Evolutionary conservation across 1,140 invertebrate species (phyloP), one percentile per base, ranked within the genome.

Genomic region (Cyclina sinensis): DNA sequence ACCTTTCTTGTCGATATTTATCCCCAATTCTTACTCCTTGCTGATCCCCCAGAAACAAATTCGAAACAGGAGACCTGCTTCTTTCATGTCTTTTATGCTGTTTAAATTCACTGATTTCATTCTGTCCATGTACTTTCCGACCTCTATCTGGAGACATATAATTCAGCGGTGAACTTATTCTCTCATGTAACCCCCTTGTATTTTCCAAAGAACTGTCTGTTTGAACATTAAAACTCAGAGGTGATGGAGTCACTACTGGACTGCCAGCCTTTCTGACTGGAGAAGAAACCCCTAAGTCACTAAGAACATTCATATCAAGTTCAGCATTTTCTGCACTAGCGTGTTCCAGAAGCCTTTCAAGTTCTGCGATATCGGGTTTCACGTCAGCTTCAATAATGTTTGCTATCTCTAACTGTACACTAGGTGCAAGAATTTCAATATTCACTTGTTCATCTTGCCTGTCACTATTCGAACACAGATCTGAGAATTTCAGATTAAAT

Each of bases 401-500:
- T 30, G 86, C 86, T 54, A 88, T 88, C 48, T 88, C 46, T n/a
- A 88, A 48, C 35, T 82, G 62, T 27, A 81, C 65, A 82, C 68
- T 76, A 54, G 86, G 78, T 32, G 78, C 79, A 18, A 88, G 37
- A 12, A 24, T 57, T 16, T 88, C 86, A 11, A 88, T 73, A 32
- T 88, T 59, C 16, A 78, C 62, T 37, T 73, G 62, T 57, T 57
- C 80, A 46, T 88, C 86, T 59, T 39, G 78, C 43, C 54, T 37
- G 27, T 88, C 86, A 76, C 76, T 70, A 24, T 54, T 24, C 0
- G 74, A 30, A 27, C 80, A 88, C 16, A 88, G 43, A 24, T 83
- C 86, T 18, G 86, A 88, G 24, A 73, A 76, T 48, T 88, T 82
- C 14, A 88, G n/a, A 62, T 88, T 88, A 48, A 88, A 88, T 62